Conservation (phyloP, 1,140 invertebrate genomes). For the Zophobas atratus region DNA sequence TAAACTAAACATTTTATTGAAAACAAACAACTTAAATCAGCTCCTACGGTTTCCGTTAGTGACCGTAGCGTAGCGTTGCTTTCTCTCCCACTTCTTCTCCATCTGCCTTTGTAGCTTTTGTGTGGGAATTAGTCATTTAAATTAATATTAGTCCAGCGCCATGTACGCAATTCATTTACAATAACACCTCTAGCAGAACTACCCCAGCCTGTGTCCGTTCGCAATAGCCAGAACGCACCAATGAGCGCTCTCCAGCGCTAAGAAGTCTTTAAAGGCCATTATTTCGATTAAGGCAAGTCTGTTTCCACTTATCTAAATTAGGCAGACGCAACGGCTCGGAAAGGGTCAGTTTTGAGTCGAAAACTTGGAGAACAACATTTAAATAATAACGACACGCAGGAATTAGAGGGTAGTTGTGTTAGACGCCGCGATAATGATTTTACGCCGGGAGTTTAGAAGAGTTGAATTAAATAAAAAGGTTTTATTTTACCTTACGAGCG, state of each 20-base stretch:
- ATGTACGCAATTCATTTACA: too few species aligned
- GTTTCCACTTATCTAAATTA: constrained; percentile 40
- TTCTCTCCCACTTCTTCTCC: too few species aligned
- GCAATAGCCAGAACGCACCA: too few species aligned
- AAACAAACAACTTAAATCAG: too few species aligned
- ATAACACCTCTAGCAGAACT: too few species aligned
- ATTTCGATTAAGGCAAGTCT: constrained; percentile 29
- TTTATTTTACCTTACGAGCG: constrained; percentile 18
- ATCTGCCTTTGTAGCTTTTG: too few species aligned
- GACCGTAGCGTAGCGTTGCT: too few species aligned
- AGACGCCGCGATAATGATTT: constrained; percentile 13
- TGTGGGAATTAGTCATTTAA: too few species aligned
- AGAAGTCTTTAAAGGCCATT: constrained; percentile 3
- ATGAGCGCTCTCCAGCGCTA: background rate
- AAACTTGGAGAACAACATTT: constrained; percentile 14
- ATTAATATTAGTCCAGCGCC: too few species aligned
- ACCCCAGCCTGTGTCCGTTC: too few species aligned
- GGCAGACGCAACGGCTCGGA: background rate
- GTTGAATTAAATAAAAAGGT: constrained; percentile 34
- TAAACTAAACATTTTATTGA: too few species aligned
- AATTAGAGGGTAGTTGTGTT: background rate
- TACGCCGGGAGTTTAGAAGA: background rate
- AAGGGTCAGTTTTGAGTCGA: constrained; percentile 17
- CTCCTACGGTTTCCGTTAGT: too few species aligned
- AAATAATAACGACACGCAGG: constrained; percentile 15